phyloP scores from a whole-genome alignment of 2,888 invertebrate species.

The Platycheirus rosarum region DNA sequence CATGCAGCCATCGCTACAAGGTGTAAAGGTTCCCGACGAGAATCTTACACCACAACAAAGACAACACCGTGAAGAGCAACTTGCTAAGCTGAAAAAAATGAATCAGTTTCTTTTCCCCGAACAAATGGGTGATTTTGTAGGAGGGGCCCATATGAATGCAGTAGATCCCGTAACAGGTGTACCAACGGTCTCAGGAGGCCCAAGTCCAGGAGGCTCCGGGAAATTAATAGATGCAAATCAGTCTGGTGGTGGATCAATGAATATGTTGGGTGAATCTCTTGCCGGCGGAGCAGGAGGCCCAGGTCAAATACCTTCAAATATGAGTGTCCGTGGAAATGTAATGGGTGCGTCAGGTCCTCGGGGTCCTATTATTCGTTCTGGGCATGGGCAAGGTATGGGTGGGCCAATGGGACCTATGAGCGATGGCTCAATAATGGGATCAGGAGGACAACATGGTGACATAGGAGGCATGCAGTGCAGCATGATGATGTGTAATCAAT shows the following conservation, averaged over 20 bases:
- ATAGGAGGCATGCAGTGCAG: slow-evolving; percentile 71
- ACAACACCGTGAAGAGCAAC: slow-evolving; percentile 95
- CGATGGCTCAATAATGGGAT: slow-evolving; percentile 61
- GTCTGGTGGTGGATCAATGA: slow-evolving; percentile 53
- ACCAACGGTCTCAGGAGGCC: slow-evolving; percentile 45
- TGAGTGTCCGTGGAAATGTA: slow-evolving; percentile 57
- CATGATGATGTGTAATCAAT: slow-evolving; percentile 74
- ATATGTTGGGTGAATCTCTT: slow-evolving; percentile 50
- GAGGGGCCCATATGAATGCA: slow-evolving; percentile 51
- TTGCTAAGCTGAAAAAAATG: slow-evolving; percentile 95
- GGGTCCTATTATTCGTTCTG: slow-evolving; percentile 48
- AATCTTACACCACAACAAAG: slow-evolving; percentile 98
- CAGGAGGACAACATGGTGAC: slow-evolving; percentile 70
- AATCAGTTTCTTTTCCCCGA: slow-evolving; percentile 96
- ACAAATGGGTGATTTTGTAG: slow-evolving; percentile 80
- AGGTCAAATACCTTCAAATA: slow-evolving; percentile 64
- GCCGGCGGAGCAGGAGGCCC: slow-evolving; percentile 43
- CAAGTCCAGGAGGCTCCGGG: slow-evolving; percentile 46
- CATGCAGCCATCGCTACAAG: slow-evolving; percentile 86
- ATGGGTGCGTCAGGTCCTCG: slow-evolving; percentile 55
- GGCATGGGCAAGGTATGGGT: slow-evolving; percentile 56
- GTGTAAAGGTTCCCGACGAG: slow-evolving; percentile 96
- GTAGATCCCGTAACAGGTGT: slow-evolving; percentile 56
- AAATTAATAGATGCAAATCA: slow-evolving; percentile 73
- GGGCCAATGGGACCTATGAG: slow-evolving; percentile 70